Evolutionary conservation across 2,888 invertebrate species (phyloP).

Genomic region (Carabus problematicus): DNA sequence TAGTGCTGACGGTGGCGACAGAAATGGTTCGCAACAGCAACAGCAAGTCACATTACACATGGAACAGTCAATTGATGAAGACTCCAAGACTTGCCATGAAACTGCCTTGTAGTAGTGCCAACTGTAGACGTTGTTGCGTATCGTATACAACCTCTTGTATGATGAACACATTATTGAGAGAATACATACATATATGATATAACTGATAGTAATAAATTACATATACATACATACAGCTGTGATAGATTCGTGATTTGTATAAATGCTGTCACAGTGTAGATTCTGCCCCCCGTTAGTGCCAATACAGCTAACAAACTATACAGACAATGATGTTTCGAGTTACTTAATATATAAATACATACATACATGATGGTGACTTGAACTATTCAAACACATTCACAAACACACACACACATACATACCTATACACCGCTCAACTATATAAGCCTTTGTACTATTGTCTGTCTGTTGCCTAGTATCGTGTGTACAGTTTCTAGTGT

Average conservation of each 20-base stretch:
- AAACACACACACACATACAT: background rate
- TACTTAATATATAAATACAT: constrained; percentile 7
- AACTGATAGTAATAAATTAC: constrained; percentile 16
- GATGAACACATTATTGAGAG: constrained; percentile 2
- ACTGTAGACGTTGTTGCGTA: constrained; percentile 50
- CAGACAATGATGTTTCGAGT: constrained; percentile 2
- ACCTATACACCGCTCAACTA: constrained; percentile 15
- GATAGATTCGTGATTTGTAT: constrained; percentile 25
- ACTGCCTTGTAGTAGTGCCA: constrained; percentile 58
- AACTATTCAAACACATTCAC: background rate
- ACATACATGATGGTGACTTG: background rate
- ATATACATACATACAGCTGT: constrained; percentile 15
- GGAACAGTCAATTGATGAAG: constrained; percentile 63
- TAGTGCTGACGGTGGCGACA: constrained; percentile 61
- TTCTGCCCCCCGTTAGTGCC: constrained; percentile 52
- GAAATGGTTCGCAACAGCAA: constrained; percentile 49
- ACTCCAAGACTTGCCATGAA: constrained; percentile 62
- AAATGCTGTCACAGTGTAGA: constrained; percentile 53
- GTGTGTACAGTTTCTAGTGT: background rate
- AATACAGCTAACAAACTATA: constrained; percentile 44
- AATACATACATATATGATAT: background rate
- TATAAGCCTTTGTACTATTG: constrained; percentile 16
- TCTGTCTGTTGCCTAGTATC: constrained; percentile 7
- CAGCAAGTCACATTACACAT: constrained; percentile 30
- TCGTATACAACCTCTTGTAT: constrained; percentile 9